Evolutionary conservation across 2,888 invertebrate genomes (phyloP).

Genomic region (Colletes collaris): DNA sequence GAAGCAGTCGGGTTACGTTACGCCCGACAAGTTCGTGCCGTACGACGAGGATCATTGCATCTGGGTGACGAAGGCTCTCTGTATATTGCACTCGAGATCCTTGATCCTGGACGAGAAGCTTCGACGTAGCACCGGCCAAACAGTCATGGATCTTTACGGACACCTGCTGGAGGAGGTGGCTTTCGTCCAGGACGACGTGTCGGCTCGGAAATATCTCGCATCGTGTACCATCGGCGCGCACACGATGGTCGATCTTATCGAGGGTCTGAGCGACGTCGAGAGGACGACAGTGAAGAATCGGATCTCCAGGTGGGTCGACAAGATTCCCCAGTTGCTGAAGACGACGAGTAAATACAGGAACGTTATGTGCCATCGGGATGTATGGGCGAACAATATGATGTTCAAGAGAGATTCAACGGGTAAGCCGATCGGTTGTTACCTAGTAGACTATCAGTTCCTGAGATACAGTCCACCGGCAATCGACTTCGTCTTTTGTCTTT

Average conservation of each 20-base stretch:
- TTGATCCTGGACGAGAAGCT: slow-evolving; percentile 72
- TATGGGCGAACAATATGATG: slow-evolving; percentile 78
- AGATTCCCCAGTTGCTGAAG: slow-evolving; percentile 40
- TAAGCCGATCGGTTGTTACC: slow-evolving; percentile 63
- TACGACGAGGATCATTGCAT: slow-evolving; percentile 73
- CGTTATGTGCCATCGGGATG: slow-evolving; percentile 77
- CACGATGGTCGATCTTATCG: slow-evolving; percentile 54
- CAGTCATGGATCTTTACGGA: slow-evolving; percentile 62
- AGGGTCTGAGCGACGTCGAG: slow-evolving; percentile 49
- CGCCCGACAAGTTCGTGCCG: slow-evolving; percentile 63
- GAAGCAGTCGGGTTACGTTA: slow-evolving; percentile 62
- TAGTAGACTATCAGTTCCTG: slow-evolving; percentile 74
- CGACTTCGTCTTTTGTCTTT: slow-evolving; percentile 71
- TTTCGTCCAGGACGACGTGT: slow-evolving; percentile 33
- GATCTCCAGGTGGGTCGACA: slow-evolving; percentile 44
- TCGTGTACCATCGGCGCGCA: slow-evolving; percentile 46
- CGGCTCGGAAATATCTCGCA: slow-evolving; percentile 12
- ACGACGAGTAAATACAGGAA: slow-evolving; percentile 60
- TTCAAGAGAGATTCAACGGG: slow-evolving; percentile 64
- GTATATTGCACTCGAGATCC: slow-evolving; percentile 75
- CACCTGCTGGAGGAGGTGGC: slow-evolving; percentile 61
- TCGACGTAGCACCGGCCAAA: slow-evolving; percentile 47
- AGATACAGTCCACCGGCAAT: slow-evolving; percentile 72
- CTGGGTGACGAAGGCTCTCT: slow-evolving; percentile 63
- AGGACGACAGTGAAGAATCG: slow-evolving; percentile 59